Evolutionary conservation across 2,888 invertebrate species (phyloP), one percentile per base, ranked within the genome.

Genomic region (Myopa tessellatipennis): DNA sequence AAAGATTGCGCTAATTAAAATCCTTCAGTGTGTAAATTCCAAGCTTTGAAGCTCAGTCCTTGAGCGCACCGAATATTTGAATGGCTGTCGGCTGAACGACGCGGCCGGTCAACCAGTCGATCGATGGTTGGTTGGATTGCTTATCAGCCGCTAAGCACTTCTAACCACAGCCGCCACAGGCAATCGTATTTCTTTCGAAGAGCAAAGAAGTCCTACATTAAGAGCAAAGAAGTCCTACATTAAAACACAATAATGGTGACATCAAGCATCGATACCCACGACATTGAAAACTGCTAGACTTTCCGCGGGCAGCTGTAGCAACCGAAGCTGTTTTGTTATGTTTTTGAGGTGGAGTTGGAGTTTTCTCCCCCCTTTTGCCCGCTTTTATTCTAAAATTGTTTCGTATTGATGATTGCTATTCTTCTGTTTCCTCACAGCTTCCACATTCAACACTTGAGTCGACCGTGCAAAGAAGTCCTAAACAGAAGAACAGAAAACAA

Each of bases 1-100:
- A 87, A 85, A 88, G 85, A 83, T 85, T 84, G 87, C 89, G 88
- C 88, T 88, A 88, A 88, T 88, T 88, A 88, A 88, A 88, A 88
- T 74, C 67, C 74, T 52, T 34, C 38, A 55, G 38, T 55, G 16
- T 34, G 67, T 26, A 14, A 70, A 70, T 70, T 52, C 70, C 73
- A 4, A 60, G 34, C 73, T n/a, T 73, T 61, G 40, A 45, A 61
- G 61, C 45, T 26, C 73, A 63, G 45, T 63, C 61, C 45, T 55
- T 26, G 36, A 55, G 52, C 55, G 26, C n/a, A 18, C 26, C 60
- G 63, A 73, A 50, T 61, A 73, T 63, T 73, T 63, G 73, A 63
- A 61, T 60, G 73, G 40, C 18, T 26, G 70, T 34, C 52, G 70
- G 26, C 45, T 18, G 69, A n/a, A n/a, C 34, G 50, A 4, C 10